A percentile compares a stretch with the other conserved stretches of the same genome.
Evolutionary conservation across 2,113 vertebrate species (phyloP).

Genomic region (Progne subis): DNA sequence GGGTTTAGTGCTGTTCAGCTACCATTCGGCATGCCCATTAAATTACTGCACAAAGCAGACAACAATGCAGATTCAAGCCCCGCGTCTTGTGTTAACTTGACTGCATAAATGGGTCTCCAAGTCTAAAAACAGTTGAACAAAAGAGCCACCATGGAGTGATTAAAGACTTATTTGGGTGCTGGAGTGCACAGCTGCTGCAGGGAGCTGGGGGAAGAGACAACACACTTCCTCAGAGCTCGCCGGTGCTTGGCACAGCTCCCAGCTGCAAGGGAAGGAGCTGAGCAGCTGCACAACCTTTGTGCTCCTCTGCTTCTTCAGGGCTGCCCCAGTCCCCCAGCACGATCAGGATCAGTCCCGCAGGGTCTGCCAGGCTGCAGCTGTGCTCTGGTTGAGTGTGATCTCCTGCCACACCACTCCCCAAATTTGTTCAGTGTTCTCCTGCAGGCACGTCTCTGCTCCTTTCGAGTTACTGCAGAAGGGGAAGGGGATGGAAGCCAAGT

Average conservation of each 20-base stretch:
- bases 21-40: not conserved
- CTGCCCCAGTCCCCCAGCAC: not conserved
- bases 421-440: not conserved
- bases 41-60: slow-evolving; percentile 40
- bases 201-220: not conserved
- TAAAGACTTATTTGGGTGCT: slow-evolving; percentile 20
- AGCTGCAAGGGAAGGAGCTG: not conserved
- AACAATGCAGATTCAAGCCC: slow-evolving; percentile 8
- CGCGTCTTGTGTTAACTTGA: not conserved
- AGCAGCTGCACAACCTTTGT: not conserved
- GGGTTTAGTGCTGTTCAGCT: slow-evolving; percentile 15
- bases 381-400: not conserved
- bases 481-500: not conserved
- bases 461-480: not conserved
- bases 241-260: not conserved
- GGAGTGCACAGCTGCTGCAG: not conserved
- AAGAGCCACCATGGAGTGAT: not conserved
- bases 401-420: not conserved
- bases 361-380: not conserved
- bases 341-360: accelerated
- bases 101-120: not conserved
- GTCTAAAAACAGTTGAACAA: slow-evolving; percentile 14
- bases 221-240: not conserved
- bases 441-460: not conserved
- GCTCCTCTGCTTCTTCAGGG: not conserved